A percentile compares a stretch with the other conserved stretches of the same genome.
These are phyloP conservation scores for Coelinius sp. DNA, from an alignment of 2,888 invertebrate species.

Conservation along the genomic window DNA sequence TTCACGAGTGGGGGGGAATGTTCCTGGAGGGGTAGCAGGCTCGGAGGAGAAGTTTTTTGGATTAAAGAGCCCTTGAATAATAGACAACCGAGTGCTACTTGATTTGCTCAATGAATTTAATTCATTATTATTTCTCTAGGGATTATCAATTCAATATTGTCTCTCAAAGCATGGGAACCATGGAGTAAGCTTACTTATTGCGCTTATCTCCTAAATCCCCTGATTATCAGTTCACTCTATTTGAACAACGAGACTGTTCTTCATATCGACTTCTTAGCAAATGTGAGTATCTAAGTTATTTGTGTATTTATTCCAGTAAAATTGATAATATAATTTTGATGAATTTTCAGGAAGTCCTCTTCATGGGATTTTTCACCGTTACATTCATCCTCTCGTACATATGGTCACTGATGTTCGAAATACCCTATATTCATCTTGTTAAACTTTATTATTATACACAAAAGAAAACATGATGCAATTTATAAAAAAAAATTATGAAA, in stretches of 20 bases:
- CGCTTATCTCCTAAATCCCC: conserved; percentile 75
- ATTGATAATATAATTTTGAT: conserved; percentile 29
- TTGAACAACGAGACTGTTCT: conserved; percentile 59
- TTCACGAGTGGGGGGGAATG: too few relatives aligned
- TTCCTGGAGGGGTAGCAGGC: too few relatives aligned
- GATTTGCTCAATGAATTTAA: too few relatives aligned
- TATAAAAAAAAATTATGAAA: neutral
- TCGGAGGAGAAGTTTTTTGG: too few relatives aligned
- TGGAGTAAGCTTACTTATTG: conserved; percentile 75
- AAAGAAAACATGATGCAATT: neutral
- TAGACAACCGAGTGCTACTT: too few relatives aligned
- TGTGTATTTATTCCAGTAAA: neutral
- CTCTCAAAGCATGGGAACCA: conserved; percentile 62
- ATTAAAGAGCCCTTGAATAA: too few relatives aligned
- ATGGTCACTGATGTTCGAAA: conserved; percentile 67
- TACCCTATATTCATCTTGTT: conserved; percentile 65
- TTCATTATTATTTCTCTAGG: conserved; percentile 66
- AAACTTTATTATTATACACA: neutral
- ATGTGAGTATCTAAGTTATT: conserved; percentile 59
- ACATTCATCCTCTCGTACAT: conserved; percentile 66
- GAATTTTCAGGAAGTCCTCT: conserved; percentile 56
- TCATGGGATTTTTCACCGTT: conserved; percentile 58
- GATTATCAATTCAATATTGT: conserved; percentile 68
- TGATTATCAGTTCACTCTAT: conserved; percentile 72
- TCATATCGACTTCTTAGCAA: conserved; percentile 63